A percentile compares a stretch with the other conserved stretches of the same genome.
These are phyloP conservation scores for Esox lucius DNA, from an alignment of 2,797 vertebrate genomes.

Conservation along the genomic window DNA sequence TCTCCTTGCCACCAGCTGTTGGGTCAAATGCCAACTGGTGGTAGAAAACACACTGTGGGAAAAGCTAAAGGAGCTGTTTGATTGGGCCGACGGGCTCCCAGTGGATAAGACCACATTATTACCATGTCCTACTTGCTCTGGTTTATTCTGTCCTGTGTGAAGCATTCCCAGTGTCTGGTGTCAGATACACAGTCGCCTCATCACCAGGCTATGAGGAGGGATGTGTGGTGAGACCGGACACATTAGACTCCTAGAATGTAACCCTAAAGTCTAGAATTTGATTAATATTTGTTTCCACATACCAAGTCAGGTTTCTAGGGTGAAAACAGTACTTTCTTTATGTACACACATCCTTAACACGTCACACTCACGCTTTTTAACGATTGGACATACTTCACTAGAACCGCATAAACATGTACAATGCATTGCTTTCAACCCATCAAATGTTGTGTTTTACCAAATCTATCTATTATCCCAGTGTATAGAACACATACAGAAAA, in stretches of 20 bases:
- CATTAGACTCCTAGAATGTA: neutral
- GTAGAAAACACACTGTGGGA: slow-evolving; percentile 29
- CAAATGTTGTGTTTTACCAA: neutral
- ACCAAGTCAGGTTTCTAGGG: neutral
- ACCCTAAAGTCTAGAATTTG: too few species aligned
- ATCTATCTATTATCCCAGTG: slow-evolving; percentile 10
- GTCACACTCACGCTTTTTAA: neutral
- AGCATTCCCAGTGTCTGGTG: neutral
- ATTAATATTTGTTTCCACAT: too few species aligned
- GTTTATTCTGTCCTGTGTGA: neutral
- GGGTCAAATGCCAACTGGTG: slow-evolving; percentile 46
- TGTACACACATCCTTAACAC: neutral
- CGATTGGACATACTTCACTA: neutral
- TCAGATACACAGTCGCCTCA: neutral
- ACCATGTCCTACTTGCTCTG: slow-evolving; percentile 13
- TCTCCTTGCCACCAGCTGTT: slow-evolving; percentile 42
- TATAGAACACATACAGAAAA: neutral
- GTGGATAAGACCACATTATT: slow-evolving; percentile 46
- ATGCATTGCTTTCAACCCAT: neutral
- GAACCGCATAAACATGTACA: neutral
- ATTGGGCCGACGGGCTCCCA: slow-evolving; percentile 28
- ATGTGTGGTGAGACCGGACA: neutral
- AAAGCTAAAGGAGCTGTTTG: slow-evolving; percentile 48
- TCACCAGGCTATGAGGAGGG: neutral
- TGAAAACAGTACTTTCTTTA: slow-evolving; percentile 1